phyloP scores from a whole-genome alignment of 2,113 vertebrate species.

The Corvus hawaiiensis region DNA sequence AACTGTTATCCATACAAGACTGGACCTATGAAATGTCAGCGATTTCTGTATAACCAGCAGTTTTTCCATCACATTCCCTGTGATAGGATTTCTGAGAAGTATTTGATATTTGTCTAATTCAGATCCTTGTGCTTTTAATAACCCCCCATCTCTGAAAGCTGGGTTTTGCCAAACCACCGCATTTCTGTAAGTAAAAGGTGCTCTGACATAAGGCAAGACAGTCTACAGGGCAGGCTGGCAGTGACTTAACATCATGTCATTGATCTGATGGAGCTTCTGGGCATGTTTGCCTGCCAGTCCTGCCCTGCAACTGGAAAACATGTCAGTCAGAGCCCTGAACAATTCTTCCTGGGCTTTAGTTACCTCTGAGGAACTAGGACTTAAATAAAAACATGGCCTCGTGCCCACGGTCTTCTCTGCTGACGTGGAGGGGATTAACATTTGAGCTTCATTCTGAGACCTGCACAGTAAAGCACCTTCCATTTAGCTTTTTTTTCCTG shows the following conservation, averaged over 20 bases:
- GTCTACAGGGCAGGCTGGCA: background rate
- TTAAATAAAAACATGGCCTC: background rate
- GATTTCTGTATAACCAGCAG: background rate
- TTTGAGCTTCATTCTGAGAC: constrained; percentile 10
- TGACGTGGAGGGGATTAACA: constrained; percentile 30
- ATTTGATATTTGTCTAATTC: background rate
- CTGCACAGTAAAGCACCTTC: background rate
- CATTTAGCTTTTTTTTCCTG: background rate
- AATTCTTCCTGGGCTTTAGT: constrained; percentile 8
- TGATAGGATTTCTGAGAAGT: background rate
- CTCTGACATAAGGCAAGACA: background rate
- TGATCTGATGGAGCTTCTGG: constrained; percentile 7
- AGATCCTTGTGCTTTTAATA: background rate
- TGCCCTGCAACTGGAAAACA: constrained; percentile 23
- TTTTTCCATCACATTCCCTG: background rate
- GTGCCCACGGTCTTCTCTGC: background rate
- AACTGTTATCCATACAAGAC: background rate
- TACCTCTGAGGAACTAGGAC: background rate
- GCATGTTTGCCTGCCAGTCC: background rate
- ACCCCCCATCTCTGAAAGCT: background rate
- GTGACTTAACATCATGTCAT: background rate
- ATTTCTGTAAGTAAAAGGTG: background rate
- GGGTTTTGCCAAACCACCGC: background rate
- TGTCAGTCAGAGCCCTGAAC: constrained; percentile 18
- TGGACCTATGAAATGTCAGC: background rate